phyloP scores from a whole-genome alignment of 1,140 invertebrate species.

The Epicauta chinensis region DNA sequence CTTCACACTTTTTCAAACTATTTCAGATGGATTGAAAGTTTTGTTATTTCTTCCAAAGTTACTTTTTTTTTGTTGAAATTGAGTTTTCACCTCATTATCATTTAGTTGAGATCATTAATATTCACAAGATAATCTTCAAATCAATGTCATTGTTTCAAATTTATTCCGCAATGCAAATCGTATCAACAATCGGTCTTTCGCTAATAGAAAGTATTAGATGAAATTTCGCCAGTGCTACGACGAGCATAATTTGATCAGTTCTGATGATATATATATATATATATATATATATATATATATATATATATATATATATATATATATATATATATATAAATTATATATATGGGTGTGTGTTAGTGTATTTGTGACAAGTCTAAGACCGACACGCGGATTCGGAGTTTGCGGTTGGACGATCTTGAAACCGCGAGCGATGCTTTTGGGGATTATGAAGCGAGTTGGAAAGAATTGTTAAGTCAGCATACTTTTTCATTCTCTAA shows the following conservation, averaged over 20 bases:
- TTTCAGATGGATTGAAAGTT: too few species aligned
- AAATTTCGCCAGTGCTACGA: too few species aligned
- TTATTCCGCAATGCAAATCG: too few species aligned
- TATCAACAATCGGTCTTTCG: too few species aligned
- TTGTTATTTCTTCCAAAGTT: too few species aligned
- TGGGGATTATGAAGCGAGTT: constrained; percentile 29
- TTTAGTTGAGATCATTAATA: not conserved
- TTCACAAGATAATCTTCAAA: not conserved
- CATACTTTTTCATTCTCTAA: constrained; percentile 28
- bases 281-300: too few species aligned
- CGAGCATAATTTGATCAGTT: too few species aligned
- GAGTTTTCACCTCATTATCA: too few species aligned
- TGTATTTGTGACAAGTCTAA: constrained; percentile 4
- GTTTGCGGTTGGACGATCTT: constrained; percentile 20
- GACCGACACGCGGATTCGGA: constrained; percentile 14
- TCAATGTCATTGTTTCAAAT: not conserved
- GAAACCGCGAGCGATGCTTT: constrained; percentile 26
- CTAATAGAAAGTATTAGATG: too few species aligned
- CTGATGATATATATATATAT: too few species aligned
- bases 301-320: not conserved
- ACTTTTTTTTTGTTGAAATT: too few species aligned
- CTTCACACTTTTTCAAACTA: too few species aligned
- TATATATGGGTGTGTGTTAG: not conserved
- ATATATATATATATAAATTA: not conserved
- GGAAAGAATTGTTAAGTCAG: constrained; percentile 30